Evolutionary conservation across 2,113 vertebrate genomes (phyloP), one percentile per base, ranked within the genome.

Genomic region (Dromiciops gliroides): DNA sequence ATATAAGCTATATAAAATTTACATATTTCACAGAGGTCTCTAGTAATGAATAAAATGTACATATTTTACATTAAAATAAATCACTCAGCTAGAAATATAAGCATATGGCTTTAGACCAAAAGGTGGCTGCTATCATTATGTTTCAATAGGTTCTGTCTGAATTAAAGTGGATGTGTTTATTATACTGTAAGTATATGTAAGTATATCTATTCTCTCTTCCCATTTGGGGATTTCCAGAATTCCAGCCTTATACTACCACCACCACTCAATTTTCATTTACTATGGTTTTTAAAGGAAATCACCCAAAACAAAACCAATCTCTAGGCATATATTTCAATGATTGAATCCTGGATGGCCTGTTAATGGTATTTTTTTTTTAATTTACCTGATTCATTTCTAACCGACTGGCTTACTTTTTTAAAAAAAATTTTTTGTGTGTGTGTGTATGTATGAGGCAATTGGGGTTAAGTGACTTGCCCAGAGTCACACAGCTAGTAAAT

Each of bases 1-100:
- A 89, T 49, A 28, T 48, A 31, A 90, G 47, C 5, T 96, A 47
- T 52, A 90, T 51, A 95, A 94, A 94, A 92, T 90, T 89, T 92
- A 67, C 52, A 23, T 91, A 50, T 91, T 90, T 19, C 0, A 60
- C 83, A n/a, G n/a, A 23, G 37, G 50, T 94, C 16, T 83, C 5
- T 26, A 53, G 52, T 89, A n/a, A 28, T 83, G 48, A 89, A 14
- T 51, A 47, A 90, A 24, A 92, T 89, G 92, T 48, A 44, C 49
- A 94, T 51, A 94, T 90, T 92, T 83, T 14, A 22, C 16, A 31
- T 92, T 96, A 90, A 50, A 51, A 93, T 95, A 95, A 53, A 37
- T 51, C 89, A 26, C 91, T 12, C 89, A 52, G 93, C 47, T 48
- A 67, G 37, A 96, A 88, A 49, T 52, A 93, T 94, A 96, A 94